These are phyloP conservation scores for Chironomus riparius DNA, from an alignment of 2,888 invertebrate genomes.

Conservation along the genomic window DNA sequence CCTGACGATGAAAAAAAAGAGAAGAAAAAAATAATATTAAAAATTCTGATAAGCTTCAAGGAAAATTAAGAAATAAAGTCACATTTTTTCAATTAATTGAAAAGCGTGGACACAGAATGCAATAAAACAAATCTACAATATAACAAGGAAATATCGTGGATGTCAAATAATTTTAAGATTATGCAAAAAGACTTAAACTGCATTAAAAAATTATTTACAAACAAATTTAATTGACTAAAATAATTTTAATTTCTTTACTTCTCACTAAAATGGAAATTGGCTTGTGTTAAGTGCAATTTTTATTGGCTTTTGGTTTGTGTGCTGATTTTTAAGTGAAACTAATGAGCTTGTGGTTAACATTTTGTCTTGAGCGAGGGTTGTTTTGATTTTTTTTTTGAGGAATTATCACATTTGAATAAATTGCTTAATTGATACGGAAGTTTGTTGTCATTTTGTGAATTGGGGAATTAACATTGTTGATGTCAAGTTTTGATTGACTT, in stretches of 20 bases:
- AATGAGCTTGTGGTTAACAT: not conserved
- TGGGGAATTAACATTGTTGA: too few species aligned
- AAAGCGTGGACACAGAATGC: not conserved
- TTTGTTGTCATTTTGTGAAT: too few species aligned
- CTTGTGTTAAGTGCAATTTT: not conserved
- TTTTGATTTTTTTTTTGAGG: too few species aligned
- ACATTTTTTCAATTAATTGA: not conserved
- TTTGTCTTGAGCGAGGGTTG: too few species aligned
- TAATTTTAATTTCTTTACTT: too few species aligned
- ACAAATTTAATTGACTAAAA: too few species aligned
- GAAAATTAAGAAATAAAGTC: not conserved
- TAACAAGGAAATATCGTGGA: not conserved
- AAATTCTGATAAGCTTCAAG: not conserved
- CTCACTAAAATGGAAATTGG: not conserved
- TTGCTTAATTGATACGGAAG: too few species aligned
- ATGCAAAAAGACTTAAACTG: not conserved
- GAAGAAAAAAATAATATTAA: too few species aligned
- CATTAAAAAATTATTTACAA: not conserved
- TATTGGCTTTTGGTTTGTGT: not conserved
- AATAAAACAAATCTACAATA: not conserved
- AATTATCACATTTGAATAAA: too few species aligned
- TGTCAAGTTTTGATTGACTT: too few species aligned
- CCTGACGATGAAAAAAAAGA: not conserved
- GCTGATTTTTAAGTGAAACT: not conserved
- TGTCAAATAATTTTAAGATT: constrained; percentile 6